Percentiles rank a stretch among this genome's conserved stretches.
Conservation (phyloP, 2,797 vertebrate genomes). For the Oophaga sylvatica region DNA sequence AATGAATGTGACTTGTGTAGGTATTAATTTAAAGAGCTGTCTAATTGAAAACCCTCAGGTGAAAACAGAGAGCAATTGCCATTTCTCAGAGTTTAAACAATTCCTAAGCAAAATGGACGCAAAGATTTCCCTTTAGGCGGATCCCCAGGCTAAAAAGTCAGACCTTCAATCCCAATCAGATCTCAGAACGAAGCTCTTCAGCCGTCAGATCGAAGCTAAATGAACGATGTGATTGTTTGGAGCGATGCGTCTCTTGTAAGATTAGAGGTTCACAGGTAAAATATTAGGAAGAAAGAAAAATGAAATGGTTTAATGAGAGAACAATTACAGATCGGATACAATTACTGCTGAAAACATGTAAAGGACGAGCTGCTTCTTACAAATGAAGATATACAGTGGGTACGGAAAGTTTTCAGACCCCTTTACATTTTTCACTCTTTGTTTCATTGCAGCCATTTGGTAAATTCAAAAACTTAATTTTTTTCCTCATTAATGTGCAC, state of each 20-base stretch:
- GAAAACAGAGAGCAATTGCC: constrained; percentile 26
- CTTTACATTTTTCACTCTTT: too few species aligned
- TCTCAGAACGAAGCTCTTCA: background rate
- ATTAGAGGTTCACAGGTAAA: background rate
- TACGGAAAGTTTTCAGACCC: too few species aligned
- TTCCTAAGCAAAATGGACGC: constrained; percentile 43
- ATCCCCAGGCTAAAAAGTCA: constrained; percentile 33
- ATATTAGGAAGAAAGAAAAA: background rate
- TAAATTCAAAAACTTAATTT: too few species aligned
- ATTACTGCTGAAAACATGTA: background rate
- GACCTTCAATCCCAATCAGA: constrained; percentile 44
- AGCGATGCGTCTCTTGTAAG: background rate
- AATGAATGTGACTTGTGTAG: constrained; percentile 53
- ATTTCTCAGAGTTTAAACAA: constrained; percentile 28
- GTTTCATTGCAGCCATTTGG: too few species aligned
- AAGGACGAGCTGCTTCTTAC: background rate
- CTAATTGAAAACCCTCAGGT: constrained; percentile 48
- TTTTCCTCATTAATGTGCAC: too few species aligned
- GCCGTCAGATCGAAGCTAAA: background rate
- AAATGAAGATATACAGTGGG: background rate
- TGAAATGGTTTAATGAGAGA: background rate
- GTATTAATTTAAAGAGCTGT: constrained; percentile 56
- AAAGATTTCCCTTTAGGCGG: constrained; percentile 9
- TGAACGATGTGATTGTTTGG: constrained; percentile 14
- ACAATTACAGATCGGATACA: background rate